These are phyloP conservation scores for Diadophis punctatus DNA, from an alignment of 2,113 vertebrate genomes.

Conservation along the genomic window DNA sequence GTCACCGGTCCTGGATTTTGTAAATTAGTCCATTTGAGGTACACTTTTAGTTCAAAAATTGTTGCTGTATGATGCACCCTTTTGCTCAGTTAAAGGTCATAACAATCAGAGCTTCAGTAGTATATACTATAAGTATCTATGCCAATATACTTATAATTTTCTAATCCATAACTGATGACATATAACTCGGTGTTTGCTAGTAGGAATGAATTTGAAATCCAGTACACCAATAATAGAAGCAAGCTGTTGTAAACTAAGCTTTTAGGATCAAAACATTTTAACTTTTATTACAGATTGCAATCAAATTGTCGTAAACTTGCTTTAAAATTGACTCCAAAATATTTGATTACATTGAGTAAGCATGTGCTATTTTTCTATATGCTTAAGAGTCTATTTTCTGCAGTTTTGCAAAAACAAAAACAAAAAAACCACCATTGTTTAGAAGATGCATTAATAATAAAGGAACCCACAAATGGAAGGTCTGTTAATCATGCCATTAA, in stretches of 20 bases:
- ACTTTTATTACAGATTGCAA: not conserved
- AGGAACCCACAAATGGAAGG: not conserved
- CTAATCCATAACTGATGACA: not conserved
- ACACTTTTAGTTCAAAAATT: too few relatives aligned
- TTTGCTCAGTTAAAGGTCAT: too few relatives aligned
- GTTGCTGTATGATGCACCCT: too few relatives aligned
- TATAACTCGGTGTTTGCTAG: not conserved
- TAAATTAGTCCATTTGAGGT: too few relatives aligned
- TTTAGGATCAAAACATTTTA: not conserved
- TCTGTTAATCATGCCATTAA: not conserved
- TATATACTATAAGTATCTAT: not conserved
- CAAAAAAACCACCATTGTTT: not conserved
- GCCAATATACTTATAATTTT: not conserved
- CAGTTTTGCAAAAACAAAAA: not conserved
- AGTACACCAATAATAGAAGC: not conserved
- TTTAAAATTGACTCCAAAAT: not conserved
- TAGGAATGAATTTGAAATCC: not conserved
- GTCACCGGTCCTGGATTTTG: too few relatives aligned
- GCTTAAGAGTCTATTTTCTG: not conserved
- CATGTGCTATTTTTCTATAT: not conserved
- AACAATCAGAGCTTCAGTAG: too few relatives aligned
- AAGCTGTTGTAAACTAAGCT: not conserved
- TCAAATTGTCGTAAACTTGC: not conserved
- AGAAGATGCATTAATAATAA: not conserved
- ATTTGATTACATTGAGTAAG: not conserved